Evolutionary conservation across 2,797 vertebrate species (phyloP).

Genomic region (Netta rufina): DNA sequence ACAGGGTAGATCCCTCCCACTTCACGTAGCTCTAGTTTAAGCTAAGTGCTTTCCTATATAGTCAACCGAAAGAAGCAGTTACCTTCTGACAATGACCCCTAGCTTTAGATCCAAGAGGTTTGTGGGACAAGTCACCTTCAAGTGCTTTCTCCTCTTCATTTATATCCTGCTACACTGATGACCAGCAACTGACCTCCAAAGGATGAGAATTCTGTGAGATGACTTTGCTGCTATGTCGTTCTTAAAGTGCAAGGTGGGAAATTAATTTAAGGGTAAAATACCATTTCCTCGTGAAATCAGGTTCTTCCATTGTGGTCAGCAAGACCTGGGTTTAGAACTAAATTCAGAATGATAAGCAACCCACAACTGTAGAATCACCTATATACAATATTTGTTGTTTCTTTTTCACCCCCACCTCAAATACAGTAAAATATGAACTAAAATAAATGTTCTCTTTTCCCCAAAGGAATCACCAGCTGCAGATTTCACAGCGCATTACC

Average conservation of each 20-base stretch:
- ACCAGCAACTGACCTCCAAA: neutral
- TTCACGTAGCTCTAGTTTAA: accelerated
- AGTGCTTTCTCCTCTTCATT: neutral
- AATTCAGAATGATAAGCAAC: neutral
- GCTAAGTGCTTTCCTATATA: neutral
- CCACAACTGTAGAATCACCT: neutral
- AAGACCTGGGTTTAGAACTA: neutral
- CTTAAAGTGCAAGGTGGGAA: neutral
- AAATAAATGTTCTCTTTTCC: neutral
- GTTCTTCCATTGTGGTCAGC: neutral
- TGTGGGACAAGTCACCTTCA: neutral
- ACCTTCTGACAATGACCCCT: neutral
- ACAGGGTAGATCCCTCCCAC: accelerated
- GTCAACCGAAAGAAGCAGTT: neutral
- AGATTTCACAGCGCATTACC: neutral
- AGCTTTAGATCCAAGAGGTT: neutral
- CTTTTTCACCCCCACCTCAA: neutral
- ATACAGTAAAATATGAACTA: neutral
- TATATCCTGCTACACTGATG: neutral
- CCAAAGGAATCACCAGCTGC: neutral
- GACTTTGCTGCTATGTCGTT: neutral
- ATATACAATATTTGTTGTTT: neutral
- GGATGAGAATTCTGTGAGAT: neutral
- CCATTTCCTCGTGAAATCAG: neutral
- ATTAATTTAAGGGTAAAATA: neutral